Evolutionary conservation across 1,140 invertebrate genomes (phyloP).

Genomic region (Apocrypta bakeri): DNA sequence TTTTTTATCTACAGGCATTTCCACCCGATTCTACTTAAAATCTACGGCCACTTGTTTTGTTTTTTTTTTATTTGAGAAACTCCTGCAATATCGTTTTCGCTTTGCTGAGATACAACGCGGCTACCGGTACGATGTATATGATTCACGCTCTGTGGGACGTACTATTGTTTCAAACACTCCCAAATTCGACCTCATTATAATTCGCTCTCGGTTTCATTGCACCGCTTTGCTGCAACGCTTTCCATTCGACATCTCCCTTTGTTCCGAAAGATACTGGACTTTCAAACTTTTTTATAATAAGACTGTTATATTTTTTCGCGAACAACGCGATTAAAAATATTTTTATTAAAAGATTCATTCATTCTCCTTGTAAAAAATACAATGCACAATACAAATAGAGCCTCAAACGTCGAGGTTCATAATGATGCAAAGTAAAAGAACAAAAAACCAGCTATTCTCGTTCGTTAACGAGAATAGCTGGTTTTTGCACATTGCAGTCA

Average conservation of each 20-base stretch:
- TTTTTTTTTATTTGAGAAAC: not conserved
- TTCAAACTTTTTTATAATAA: not conserved
- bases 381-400: too few species aligned
- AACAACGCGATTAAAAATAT: too few species aligned
- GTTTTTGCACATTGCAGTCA: too few species aligned
- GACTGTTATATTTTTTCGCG: not conserved
- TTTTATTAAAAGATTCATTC: too few species aligned
- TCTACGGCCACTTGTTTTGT: too few species aligned
- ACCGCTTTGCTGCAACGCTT: not conserved
- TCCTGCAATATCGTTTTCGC: not conserved
- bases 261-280: not conserved
- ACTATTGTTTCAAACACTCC: slow-evolving; percentile 60
- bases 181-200: slow-evolving; percentile 60
- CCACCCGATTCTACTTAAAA: too few species aligned
- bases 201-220: not conserved
- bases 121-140: slow-evolving; percentile 21
- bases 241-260: slow-evolving; percentile 34
- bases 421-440: too few species aligned
- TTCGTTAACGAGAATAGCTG: too few species aligned
- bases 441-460: too few species aligned
- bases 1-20: too few species aligned
- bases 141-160: slow-evolving; percentile 60
- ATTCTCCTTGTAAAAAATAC: too few species aligned
- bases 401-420: too few species aligned
- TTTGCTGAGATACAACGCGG: not conserved